Percentiles rank a stretch among this genome's conserved stretches.
These are phyloP conservation scores for Amblyteles armatorius DNA, from an alignment of 2,888 invertebrate genomes.

Conservation along the genomic window DNA sequence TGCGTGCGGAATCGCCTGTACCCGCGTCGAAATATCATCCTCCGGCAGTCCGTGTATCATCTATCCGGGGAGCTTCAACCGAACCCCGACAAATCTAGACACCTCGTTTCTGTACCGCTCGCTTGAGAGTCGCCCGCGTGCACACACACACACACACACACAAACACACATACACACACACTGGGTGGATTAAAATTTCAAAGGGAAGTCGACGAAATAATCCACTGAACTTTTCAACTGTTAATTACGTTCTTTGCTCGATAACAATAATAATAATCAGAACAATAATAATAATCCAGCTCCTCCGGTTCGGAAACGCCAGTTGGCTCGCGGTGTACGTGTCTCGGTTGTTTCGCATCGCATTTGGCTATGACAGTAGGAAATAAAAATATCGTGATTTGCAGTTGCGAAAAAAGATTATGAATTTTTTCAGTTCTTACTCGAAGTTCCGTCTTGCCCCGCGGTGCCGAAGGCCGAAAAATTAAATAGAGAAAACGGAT, in stretches of 20 bases:
- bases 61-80: slow-evolving; percentile 11
- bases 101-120: slow-evolving; percentile 14
- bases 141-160: not conserved
- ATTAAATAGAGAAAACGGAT: no score
- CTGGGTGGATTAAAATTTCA: slow-evolving; percentile 11
- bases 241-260: slow-evolving; percentile 4
- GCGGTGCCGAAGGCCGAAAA: no score
- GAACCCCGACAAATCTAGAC: not conserved
- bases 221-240: not conserved
- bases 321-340: not conserved
- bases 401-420: not conserved
- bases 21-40: slow-evolving; percentile 36
- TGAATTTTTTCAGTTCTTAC: not conserved
- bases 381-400: not conserved
- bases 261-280: not conserved
- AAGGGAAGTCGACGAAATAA: slow-evolving; percentile 4
- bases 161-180: not conserved
- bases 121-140: not conserved
- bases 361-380: not conserved
- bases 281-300: not conserved
- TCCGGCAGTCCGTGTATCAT: slow-evolving; percentile 27
- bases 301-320: not conserved
- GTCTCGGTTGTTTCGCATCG: not conserved
- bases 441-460: no score
- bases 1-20: slow-evolving; percentile 21